Evolutionary conservation across 1,140 invertebrate species (phyloP), one percentile per base, ranked within the genome.

Genomic region (Aphelinus certus): DNA sequence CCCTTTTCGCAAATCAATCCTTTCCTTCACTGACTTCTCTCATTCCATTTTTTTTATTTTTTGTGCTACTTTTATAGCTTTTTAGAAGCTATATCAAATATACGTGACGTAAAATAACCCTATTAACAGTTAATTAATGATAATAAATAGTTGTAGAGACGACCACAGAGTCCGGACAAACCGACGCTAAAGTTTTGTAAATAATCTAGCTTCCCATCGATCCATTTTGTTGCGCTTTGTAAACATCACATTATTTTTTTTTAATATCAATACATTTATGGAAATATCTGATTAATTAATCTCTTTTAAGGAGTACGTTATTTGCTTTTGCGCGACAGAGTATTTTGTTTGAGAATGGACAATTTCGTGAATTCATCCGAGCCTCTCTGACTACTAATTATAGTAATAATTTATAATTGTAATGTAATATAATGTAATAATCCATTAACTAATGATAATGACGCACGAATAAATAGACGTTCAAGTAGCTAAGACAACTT

Each of bases 381-480:
- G 62, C 47, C 55, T 60, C 55, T 60, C 3, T 69, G 63, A 71
- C 56, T 75, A 75, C 47, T 75, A 55, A 75, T 75, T 71, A 71
- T 45, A 49, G n/a, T 75, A 62, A 70, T 75, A 70, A 75, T 75
- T 51, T 70, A 62, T 69, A 74, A 68, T 68, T 47, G 51, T 43
- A 46, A 68, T 49, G n/a, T 67, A 73, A 66, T 73, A 62, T 68
- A 68, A 74, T 66, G 56, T 69, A 64, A 75, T 70, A 75, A 70
- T 62, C 70, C 58, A 58, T 74, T 62, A 68, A 74, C 65, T 68
- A 73, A 73, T 72, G 63, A 74, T 74, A 74, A 68, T 74, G 45
- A 70, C 45, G 66, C 3, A 75, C n/a, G 67, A 75, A 75, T 75
- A 75, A 70, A 75, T 75, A 75, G 66, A 75, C 66, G 66, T 64